phyloP scores from a whole-genome alignment of 2,113 vertebrate genomes.

The Sialia sialis region DNA sequence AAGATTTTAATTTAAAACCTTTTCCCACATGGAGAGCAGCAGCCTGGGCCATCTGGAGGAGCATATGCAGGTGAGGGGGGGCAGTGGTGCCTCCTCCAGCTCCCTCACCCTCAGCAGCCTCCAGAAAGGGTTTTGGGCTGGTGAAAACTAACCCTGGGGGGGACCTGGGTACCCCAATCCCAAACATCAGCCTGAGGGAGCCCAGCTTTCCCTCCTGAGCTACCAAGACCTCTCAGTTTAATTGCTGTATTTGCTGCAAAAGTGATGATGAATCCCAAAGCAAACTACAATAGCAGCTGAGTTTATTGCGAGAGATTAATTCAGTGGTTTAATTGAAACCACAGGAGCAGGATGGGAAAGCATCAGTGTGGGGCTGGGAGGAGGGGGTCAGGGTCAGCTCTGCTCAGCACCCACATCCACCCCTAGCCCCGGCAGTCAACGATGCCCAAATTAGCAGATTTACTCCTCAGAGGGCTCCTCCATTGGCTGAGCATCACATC shows the following conservation, averaged over 20 bases:
- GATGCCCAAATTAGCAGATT: constrained; percentile 26
- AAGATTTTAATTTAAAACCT: constrained; percentile 27
- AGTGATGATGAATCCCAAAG: constrained; percentile 22
- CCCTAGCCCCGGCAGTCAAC: not conserved
- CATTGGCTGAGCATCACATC: constrained; percentile 25
- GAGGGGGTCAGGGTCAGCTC: not conserved
- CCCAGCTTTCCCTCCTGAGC: not conserved
- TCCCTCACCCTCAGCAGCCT: not conserved
- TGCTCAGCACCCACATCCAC: not conserved
- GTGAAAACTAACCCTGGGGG: not conserved
- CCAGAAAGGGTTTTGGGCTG: not conserved
- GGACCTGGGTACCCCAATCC: not conserved
- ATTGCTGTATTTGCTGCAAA: not conserved
- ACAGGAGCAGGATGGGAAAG: not conserved
- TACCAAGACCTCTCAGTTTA: not conserved
- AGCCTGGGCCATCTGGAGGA: constrained; percentile 14
- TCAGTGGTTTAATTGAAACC: constrained; percentile 30
- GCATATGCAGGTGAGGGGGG: constrained; percentile 33
- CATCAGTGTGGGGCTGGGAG: not conserved
- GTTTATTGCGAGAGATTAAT: constrained; percentile 45
- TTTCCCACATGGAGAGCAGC: not conserved
- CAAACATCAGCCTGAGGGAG: not conserved
- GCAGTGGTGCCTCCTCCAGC: not conserved
- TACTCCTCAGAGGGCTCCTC: not conserved
- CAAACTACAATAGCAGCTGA: not conserved